Conservation (phyloP, 2,888 invertebrate species). For the Apotomis turbidana region DNA sequence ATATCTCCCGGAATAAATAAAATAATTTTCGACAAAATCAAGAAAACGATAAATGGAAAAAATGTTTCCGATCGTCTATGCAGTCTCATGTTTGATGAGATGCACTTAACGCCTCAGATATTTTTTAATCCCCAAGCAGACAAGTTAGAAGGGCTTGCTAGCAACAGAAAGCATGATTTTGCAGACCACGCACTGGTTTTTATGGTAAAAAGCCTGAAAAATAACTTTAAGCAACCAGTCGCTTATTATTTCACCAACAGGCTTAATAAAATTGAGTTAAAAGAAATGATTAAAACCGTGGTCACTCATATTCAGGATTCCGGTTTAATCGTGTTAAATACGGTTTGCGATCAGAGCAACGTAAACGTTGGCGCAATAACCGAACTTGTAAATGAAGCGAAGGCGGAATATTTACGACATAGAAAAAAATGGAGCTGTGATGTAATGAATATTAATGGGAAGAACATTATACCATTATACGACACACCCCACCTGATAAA, state of each 20-base stretch:
- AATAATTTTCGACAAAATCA: background rate
- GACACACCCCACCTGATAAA: constrained; percentile 43
- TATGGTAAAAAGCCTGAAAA: background rate
- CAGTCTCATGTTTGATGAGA: background rate
- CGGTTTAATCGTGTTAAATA: constrained; percentile 40
- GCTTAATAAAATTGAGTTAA: background rate
- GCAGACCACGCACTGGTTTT: background rate
- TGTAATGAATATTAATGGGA: constrained; percentile 8
- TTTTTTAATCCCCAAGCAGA: background rate
- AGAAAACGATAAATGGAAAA: background rate
- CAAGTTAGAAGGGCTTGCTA: background rate
- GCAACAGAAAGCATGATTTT: background rate
- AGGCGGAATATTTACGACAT: constrained; percentile 15
- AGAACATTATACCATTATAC: constrained; percentile 35
- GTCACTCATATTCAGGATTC: constrained; percentile 13
- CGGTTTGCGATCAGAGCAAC: constrained; percentile 41
- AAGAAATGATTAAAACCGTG: background rate
- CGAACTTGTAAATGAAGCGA: constrained; percentile 27
- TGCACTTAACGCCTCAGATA: background rate
- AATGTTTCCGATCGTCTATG: background rate
- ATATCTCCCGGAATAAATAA: background rate
- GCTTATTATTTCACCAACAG: background rate
- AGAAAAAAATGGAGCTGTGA: constrained; percentile 25
- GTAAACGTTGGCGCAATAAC: constrained; percentile 40
- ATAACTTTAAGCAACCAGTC: background rate